These are phyloP conservation scores for Idaea aversata DNA, from an alignment of 2,888 invertebrate genomes.

Conservation along the genomic window DNA sequence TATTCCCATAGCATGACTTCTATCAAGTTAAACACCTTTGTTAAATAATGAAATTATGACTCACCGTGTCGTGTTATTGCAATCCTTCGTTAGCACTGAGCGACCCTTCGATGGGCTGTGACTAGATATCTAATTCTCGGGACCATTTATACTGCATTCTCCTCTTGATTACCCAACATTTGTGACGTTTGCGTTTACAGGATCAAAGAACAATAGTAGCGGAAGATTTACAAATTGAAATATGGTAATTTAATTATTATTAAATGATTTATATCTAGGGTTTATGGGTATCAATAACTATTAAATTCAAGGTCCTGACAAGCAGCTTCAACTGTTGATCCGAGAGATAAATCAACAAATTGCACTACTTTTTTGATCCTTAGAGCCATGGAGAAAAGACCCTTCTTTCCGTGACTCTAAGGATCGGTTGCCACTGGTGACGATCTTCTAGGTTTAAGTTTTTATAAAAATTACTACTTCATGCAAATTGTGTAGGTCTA, in stretches of 20 bases:
- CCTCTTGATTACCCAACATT: constrained; percentile 43
- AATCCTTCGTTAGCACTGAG: constrained; percentile 43
- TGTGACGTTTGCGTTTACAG: constrained; percentile 50
- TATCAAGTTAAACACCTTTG: too few species aligned
- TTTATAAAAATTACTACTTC: too few species aligned
- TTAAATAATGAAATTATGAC: constrained; percentile 2
- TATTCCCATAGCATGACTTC: not conserved
- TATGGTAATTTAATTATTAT: constrained; percentile 2
- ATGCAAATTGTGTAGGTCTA: too few species aligned
- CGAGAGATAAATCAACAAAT: too few species aligned
- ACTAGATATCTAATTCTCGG: constrained; percentile 32
- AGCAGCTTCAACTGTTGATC: too few species aligned
- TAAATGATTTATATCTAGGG: constrained; percentile 1
- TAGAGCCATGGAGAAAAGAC: too few species aligned
- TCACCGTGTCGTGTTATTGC: constrained; percentile 15
- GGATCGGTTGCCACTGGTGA: too few species aligned
- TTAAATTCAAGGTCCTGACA: too few species aligned
- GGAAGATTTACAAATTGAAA: constrained; percentile 15
- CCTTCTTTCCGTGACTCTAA: too few species aligned
- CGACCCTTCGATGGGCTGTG: constrained; percentile 53
- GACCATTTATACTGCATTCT: constrained; percentile 62
- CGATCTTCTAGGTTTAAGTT: too few species aligned
- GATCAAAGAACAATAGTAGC: constrained; percentile 46
- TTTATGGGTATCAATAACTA: not conserved
- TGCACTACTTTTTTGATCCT: too few species aligned